These are phyloP conservation scores for Brachypterus glaber DNA, from an alignment of 2,888 invertebrate genomes.

Conservation along the genomic window DNA sequence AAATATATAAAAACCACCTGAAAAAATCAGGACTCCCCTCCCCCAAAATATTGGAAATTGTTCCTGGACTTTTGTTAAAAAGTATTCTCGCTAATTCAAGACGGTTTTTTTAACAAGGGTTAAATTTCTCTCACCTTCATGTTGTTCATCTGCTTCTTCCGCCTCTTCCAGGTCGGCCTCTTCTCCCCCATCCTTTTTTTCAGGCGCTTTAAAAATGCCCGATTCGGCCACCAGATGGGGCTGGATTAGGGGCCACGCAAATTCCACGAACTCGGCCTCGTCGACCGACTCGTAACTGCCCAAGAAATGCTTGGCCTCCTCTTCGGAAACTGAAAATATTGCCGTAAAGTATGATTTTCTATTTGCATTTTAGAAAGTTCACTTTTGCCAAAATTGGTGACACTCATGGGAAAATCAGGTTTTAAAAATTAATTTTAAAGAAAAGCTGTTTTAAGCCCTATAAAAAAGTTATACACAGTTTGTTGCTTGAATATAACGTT, in stretches of 20 bases:
- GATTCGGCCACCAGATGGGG: conserved; percentile 68
- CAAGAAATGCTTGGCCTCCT: conserved; percentile 73
- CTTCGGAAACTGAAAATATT: conserved; percentile 57
- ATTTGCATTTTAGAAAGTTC: background rate
- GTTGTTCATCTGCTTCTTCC: conserved; percentile 21
- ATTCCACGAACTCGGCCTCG: conserved; percentile 55
- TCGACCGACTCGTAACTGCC: conserved; percentile 59
- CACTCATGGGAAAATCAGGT: too few species aligned
- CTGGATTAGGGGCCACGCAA: conserved; percentile 71
- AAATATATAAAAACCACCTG: too few species aligned
- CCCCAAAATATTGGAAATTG: too few species aligned
- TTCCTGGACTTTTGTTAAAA: too few species aligned
- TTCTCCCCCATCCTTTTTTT: conserved; percentile 31
- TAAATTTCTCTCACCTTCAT: too few species aligned
- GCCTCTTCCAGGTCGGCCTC: conserved; percentile 26
- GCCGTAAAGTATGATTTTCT: background rate
- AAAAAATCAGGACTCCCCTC: too few species aligned
- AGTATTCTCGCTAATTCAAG: too few species aligned
- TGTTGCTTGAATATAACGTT: too few species aligned
- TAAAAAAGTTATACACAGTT: too few species aligned
- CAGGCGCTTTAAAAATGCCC: conserved; percentile 53
- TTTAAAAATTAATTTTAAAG: too few species aligned
- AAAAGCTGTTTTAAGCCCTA: too few species aligned
- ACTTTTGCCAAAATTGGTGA: background rate
- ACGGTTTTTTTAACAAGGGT: too few species aligned